Conservation (phyloP, 2,797 vertebrate species). For the Steatocranus sp. region DNA sequence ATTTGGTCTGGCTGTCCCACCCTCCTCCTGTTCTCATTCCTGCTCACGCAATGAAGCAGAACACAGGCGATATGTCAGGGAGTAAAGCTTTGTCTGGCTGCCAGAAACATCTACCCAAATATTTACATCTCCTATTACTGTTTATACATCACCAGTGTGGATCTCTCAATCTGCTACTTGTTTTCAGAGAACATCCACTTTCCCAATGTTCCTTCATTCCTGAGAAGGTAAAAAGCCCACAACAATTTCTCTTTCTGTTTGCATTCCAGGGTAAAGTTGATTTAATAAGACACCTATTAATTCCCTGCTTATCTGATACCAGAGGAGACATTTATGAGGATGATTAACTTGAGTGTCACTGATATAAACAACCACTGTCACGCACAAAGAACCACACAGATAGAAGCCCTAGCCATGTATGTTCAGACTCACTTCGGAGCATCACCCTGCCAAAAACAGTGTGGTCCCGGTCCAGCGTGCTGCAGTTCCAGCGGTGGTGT, state of each 20-base stretch:
- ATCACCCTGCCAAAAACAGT: slow-evolving; percentile 97
- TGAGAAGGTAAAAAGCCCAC: slow-evolving; percentile 18
- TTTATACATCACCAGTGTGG: slow-evolving; percentile 83
- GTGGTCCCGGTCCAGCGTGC: slow-evolving; percentile 94
- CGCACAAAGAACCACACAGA: slow-evolving; percentile 7
- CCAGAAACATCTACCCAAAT: slow-evolving; percentile 89
- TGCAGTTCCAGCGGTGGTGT: slow-evolving; percentile 98
- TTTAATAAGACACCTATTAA: slow-evolving; percentile 51
- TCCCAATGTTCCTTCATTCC: slow-evolving; percentile 55
- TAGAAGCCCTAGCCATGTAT: background rate
- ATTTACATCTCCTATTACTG: slow-evolving; percentile 98
- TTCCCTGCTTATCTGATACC: slow-evolving; percentile 45
- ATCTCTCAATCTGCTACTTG: slow-evolving; percentile 81
- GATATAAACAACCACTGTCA: slow-evolving; percentile 41
- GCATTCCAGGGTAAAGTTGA: slow-evolving; percentile 30
- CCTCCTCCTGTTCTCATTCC: slow-evolving; percentile 69
- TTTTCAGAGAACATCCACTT: slow-evolving; percentile 76
- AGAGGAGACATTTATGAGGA: slow-evolving; percentile 50
- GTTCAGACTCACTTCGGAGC: slow-evolving; percentile 86
- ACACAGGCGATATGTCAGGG: slow-evolving; percentile 77
- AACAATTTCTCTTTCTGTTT: slow-evolving; percentile 37
- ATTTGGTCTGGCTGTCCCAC: slow-evolving; percentile 70
- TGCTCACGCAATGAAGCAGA: slow-evolving; percentile 75
- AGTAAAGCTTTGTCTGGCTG: slow-evolving; percentile 80
- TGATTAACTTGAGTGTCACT: slow-evolving; percentile 47